Base-by-base conservation (phyloP, 2,797 vertebrate species). In the Limosa lapponica region DNA sequence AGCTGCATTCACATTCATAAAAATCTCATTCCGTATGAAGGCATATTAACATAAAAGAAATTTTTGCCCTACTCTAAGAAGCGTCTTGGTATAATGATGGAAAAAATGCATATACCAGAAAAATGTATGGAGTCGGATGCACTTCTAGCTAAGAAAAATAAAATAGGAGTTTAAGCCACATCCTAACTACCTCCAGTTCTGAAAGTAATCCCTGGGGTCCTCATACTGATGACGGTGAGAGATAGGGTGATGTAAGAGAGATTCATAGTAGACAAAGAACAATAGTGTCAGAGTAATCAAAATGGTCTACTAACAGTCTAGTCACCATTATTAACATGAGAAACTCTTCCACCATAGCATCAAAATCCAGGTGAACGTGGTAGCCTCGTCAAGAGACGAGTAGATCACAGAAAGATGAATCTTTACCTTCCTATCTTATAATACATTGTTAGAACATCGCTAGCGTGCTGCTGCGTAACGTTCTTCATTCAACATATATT, bases 391-490 rank as follows among this genome's bases (percentile, higher is more conserved):
- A 8, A 37, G 20, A 36, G 24, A 49, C 34, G 8, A 57, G 3
- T 8, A 36, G 25, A 58, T n/a, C 28, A 49, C 4, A 46, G 69
- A 36, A 93, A 74, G 8, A 6, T 51, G 13, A 54, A 32, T 61
- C 43, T 88, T 86, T 92, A 41, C 25, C 4, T 71, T 83, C 18
- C 5, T 44, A 8, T 36, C 37, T 16, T 36, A 34, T 12, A n/a
- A 22, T 14, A 37, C 4, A 0, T 36, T 84, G 4, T 77, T 70
- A 49, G 22, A 82, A 22, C 16, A 20, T 17, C 9, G 2, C 5
- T 62, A 49, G 52, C 1, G 1, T 18, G 7, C 4, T 93, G 8
- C 19, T 41, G 4, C 16, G 10, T 28, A 41, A 4, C 1, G 1
- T 52, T 75, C 8, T 57, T 86, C 28, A 46, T n/a, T 64, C 20